phyloP scores from a whole-genome alignment of 1,140 invertebrate species.

The Bombus pascuorum region DNA sequence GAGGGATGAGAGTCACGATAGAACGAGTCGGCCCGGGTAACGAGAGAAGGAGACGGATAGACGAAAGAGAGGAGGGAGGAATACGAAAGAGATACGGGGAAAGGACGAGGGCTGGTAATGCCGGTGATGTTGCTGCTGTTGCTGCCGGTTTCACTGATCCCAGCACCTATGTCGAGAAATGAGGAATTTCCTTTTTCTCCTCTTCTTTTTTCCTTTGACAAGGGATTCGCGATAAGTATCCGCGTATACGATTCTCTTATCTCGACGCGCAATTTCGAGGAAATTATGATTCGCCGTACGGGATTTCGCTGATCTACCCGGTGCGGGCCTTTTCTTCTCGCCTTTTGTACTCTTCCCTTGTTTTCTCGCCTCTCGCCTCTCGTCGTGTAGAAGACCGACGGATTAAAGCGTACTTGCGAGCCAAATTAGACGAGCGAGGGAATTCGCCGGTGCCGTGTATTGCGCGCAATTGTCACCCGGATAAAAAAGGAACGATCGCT shows the following conservation, averaged over 20 bases:
- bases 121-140: conserved; percentile 46
- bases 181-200: conserved; percentile 16
- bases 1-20: conserved; percentile 43
- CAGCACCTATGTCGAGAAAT: conserved; percentile 29
- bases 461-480: neutral
- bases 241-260: conserved; percentile 44
- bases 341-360: neutral
- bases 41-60: neutral
- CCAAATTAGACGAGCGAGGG: neutral
- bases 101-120: conserved; percentile 30
- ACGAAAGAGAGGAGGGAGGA: conserved; percentile 5
- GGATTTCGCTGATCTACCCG: neutral
- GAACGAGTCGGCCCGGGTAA: neutral
- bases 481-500: neutral
- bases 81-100: conserved; percentile 22
- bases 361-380: neutral
- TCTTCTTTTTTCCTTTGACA: conserved; percentile 14
- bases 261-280: conserved; percentile 47
- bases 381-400: neutral
- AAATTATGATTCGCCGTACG: conserved; percentile 62
- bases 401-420: neutral
- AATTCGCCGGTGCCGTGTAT: neutral
- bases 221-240: conserved; percentile 55
- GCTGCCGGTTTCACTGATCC: conserved; percentile 30
- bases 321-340: neutral